Evolutionary conservation across 1,140 invertebrate species (phyloP), one percentile per base, ranked within the genome.

Genomic region (Drosophila asahinai): DNA sequence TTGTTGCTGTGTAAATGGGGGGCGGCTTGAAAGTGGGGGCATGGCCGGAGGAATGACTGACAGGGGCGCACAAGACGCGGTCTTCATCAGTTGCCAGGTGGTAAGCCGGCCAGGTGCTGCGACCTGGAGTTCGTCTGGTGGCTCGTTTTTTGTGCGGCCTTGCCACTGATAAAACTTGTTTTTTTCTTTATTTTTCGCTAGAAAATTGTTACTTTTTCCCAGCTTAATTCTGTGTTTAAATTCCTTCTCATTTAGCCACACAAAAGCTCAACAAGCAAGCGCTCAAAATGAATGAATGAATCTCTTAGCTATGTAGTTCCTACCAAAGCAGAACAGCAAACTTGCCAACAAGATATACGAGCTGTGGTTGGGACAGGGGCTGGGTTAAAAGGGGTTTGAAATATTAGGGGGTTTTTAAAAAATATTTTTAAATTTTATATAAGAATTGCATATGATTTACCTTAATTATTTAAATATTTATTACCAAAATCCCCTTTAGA

Each of bases 81-180:
- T 45, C 57, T 57, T 68, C 75, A 59, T 43, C 66, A 33, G 75
- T 51, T 48, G 64, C 64, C 75, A 78, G 74, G 75, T 67, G 63
- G 27, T 12, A n/a, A 11, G 27, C 27, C n/a, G 22, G 57, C 40
- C 49, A 54, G 36, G 49, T 42, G 51, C 54, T 58, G 25, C 47
- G 48, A n/a, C 59, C 58, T 55, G 22, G n/a, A 52, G 66, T 43
- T 67, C 55, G 63, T 67, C 54, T 38, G 65, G 22, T 49, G 74
- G 22, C 47, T 78, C 38, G 15, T 42, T 27, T 48, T 57, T 14
- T 74, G 64, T 61, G 43, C 47, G 75, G 75, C 75, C 75, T 78
- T 78, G 75, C 51, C 75, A 42, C 49, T 45, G 43, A 51, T 57
- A 70, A 77, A 78, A 78, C 75, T 51, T 78, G 74, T 78, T 78